Base-by-base conservation (phyloP, 2,113 vertebrate species). In the Mustela nigripes region DNA sequence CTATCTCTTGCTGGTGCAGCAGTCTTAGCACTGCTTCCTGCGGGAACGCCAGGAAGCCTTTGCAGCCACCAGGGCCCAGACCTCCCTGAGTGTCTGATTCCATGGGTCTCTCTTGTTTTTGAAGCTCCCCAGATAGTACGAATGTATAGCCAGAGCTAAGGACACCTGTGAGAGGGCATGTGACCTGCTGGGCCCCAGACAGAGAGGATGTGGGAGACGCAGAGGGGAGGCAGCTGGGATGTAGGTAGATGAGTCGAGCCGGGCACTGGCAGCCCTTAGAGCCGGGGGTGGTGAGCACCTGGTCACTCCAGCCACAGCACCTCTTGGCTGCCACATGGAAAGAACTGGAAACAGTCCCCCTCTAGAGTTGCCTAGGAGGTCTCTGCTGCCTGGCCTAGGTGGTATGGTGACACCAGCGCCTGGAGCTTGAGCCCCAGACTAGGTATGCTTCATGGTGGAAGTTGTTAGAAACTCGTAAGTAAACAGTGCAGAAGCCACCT, bases 1-100 rank as follows among this genome's bases (percentile, higher is more conserved):
- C n/a, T 7, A 0, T 33, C 4, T 8, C 14, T 9, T 24, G 31
- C 36, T 12, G 2, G 24, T 14, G 4, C 36, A 22, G 65, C 2
- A 0, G 53, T 63, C 65, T 91, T 36, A 31, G 48, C 42, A 26
- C 83, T 15, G 50, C 31, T 50, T 78, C 69, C 48, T 11, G 9
- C 60, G 24, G 28, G 96, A 78, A 16, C 78, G 22, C 84, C 0
- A 1, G 62, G 39, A 65, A 62, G 19, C 62, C 65, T 58, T 24
- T 5, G 3, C 1, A 6, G 22, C 22, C 36, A 39, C 56, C 11
- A 9, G 56, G 63, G 8, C 45, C 5, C 48, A 7, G 45, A 36
- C 21, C 9, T 3, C 19, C 11, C 48, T 11, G 11, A 28, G 60
- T 12, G 0, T 79, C 26, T 4, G 21, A 22, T 33, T 89, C 1